Conservation (phyloP, 64 coral and sea anemone genomes). For the Actinia equina region DNA sequence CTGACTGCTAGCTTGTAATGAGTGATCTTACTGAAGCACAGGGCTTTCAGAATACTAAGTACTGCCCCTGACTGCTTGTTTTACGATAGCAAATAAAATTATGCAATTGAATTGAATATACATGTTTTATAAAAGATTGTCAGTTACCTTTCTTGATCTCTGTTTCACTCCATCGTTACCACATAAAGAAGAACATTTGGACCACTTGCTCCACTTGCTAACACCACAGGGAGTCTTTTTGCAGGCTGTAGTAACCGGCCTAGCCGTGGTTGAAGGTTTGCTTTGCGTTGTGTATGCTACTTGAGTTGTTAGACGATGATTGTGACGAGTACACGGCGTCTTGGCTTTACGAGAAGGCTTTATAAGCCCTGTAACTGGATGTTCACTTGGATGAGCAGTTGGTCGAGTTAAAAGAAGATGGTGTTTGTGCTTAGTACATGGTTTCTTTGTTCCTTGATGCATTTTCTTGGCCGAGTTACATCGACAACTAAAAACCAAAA, state of each 20-base stretch:
- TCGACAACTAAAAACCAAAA: not conserved
- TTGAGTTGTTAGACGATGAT: not conserved
- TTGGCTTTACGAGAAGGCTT: not conserved
- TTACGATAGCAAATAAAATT: too few species aligned
- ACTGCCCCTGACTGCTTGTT: too few species aligned
- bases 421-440: not conserved
- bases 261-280: not conserved
- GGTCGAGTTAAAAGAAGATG: not conserved
- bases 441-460: not conserved
- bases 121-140: not conserved
- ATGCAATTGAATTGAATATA: too few species aligned
- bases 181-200: not conserved
- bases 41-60: too few species aligned
- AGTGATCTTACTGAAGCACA: too few species aligned
- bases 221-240: not conserved
- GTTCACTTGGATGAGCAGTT: not conserved
- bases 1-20: too few species aligned
- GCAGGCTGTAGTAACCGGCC: not conserved
- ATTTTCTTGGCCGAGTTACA: not conserved
- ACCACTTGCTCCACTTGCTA: constrained; percentile 10
- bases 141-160: constrained; percentile 14
- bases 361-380: not conserved
- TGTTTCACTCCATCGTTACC: not conserved
- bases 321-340: constrained; percentile 3
- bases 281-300: not conserved